Evolutionary conservation across 2,888 invertebrate species (phyloP).

Genomic region (Apodemia mormo): DNA sequence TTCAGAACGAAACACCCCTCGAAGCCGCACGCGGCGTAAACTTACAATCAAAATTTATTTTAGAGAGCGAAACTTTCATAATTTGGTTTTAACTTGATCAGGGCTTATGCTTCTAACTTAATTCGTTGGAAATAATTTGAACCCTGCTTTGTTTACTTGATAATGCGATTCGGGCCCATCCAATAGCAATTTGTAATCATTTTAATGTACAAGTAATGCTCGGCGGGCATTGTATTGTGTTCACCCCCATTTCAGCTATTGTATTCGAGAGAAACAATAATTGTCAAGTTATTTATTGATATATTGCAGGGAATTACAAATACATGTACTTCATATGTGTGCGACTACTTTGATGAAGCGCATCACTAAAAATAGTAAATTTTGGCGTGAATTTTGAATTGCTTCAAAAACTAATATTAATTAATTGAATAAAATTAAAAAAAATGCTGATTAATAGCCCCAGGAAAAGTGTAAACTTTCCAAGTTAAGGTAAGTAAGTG

Average conservation of each 20-base stretch:
- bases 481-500: no score
- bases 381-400: no score
- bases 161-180: conserved; percentile 66
- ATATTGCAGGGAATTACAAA: conserved; percentile 47
- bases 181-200: conserved; percentile 71
- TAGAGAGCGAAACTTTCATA: conserved; percentile 61
- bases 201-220: conserved; percentile 65
- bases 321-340: conserved; percentile 43
- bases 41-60: conserved; percentile 32
- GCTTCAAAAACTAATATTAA: no score
- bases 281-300: conserved; percentile 58
- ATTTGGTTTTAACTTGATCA: conserved; percentile 72
- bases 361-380: no score
- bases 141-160: conserved; percentile 52
- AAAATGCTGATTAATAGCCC: no score
- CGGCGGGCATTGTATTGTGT: conserved; percentile 48
- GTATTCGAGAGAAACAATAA: conserved; percentile 64
- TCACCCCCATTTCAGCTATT: conserved; percentile 51
- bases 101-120: conserved; percentile 49
- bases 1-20: conserved; percentile 32
- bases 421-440: no score
- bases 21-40: conserved; percentile 25
- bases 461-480: no score
- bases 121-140: conserved; percentile 61
- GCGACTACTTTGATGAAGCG: background rate